These are phyloP conservation scores for Plebejus melissa DNA, from an alignment of 2,888 invertebrate genomes.

Conservation along the genomic window DNA sequence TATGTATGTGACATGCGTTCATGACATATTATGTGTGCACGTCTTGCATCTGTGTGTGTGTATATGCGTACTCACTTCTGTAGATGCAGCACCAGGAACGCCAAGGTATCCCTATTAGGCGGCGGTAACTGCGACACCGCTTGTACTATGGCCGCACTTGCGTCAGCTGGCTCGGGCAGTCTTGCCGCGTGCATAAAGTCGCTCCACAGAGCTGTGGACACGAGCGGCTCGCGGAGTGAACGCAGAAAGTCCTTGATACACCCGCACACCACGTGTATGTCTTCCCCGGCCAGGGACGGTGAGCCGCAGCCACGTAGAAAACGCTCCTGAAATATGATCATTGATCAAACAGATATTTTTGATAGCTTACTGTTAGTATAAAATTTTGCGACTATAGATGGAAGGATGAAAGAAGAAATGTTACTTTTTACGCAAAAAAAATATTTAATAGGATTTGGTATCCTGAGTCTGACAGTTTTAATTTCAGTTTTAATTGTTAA, in stretches of 20 bases:
- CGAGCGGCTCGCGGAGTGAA: conserved; percentile 91
- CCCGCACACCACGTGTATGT: conserved; percentile 94
- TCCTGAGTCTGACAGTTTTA: too few relatives aligned
- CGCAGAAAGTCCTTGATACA: conserved; percentile 97
- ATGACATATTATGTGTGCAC: background rate
- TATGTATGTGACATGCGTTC: too few relatives aligned
- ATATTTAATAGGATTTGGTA: too few relatives aligned
- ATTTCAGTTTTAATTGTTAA: too few relatives aligned
- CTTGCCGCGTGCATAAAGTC: conserved; percentile 87
- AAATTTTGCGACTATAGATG: too few relatives aligned
- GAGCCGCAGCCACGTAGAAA: conserved; percentile 92
- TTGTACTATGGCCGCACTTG: conserved; percentile 82
- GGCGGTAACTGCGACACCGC: conserved; percentile 91
- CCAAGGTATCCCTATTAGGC: conserved; percentile 96
- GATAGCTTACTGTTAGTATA: too few relatives aligned
- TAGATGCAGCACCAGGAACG: conserved; percentile 94
- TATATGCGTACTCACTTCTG: conserved; percentile 78
- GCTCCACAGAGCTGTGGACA: conserved; percentile 89
- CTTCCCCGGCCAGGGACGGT: conserved; percentile 85
- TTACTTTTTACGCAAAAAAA: too few relatives aligned
- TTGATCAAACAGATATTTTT: too few relatives aligned
- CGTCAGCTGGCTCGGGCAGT: conserved; percentile 76
- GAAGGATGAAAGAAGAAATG: too few relatives aligned
- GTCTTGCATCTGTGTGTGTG: background rate
- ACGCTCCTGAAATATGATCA: conserved; percentile 78